These are phyloP conservation scores for Lasioglossum baleicum DNA, from an alignment of 1,140 invertebrate genomes.

Conservation along the genomic window DNA sequence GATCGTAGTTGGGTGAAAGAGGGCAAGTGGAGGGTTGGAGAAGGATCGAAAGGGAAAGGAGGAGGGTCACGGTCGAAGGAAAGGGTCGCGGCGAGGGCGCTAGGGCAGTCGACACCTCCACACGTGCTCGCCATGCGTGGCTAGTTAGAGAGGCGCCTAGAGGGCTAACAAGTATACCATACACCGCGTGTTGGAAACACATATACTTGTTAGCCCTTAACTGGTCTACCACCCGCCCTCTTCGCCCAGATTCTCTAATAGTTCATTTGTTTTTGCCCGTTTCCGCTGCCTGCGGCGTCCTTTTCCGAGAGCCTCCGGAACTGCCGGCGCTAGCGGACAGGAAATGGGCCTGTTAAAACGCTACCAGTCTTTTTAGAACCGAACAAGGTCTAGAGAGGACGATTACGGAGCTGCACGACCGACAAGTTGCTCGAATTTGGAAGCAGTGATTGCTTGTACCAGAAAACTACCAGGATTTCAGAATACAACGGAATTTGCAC, in stretches of 20 bases:
- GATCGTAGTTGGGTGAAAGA: not conserved
- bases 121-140: slow-evolving; percentile 78
- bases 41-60: not conserved
- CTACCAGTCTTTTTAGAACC: not conserved
- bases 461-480: too few species aligned
- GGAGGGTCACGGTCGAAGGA: slow-evolving; percentile 50
- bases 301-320: slow-evolving; percentile 1
- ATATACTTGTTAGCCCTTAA: slow-evolving; percentile 59
- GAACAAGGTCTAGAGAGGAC: too few species aligned
- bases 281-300: slow-evolving; percentile 57
- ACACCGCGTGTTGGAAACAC: not conserved
- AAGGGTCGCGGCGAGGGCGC: slow-evolving; percentile 58
- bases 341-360: not conserved
- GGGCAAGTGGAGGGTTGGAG: not conserved
- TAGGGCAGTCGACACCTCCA: slow-evolving; percentile 75
- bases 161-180: slow-evolving; percentile 34
- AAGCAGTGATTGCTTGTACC: not conserved
- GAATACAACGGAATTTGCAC: too few species aligned
- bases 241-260: slow-evolving; percentile 61
- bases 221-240: slow-evolving; percentile 31
- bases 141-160: slow-evolving; percentile 69
- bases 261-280: slow-evolving; percentile 71
- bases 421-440: not conserved
- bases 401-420: too few species aligned
- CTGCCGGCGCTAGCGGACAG: not conserved